These are phyloP conservation scores for Paelopatides confundens DNA, from an alignment of 53 echinoderm and acorn worm species.

Conservation along the genomic window DNA sequence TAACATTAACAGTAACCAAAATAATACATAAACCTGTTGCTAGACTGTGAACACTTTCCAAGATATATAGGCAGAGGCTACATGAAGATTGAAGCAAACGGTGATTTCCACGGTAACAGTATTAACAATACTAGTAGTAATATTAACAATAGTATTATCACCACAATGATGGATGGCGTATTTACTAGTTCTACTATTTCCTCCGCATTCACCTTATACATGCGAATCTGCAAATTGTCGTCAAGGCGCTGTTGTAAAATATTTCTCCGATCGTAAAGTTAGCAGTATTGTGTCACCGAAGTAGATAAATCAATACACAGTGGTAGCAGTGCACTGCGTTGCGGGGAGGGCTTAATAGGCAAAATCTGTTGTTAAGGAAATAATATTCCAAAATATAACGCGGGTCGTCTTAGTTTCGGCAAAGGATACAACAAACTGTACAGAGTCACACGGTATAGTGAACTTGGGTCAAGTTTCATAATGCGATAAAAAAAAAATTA, in stretches of 20 bases:
- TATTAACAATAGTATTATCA: too few relatives aligned
- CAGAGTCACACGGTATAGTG: neutral
- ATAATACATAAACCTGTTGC: too few relatives aligned
- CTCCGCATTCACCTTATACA: neutral
- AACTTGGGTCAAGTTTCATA: neutral
- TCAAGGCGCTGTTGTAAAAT: neutral
- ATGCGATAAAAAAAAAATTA: neutral
- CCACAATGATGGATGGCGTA: too few relatives aligned
- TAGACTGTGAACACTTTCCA: too few relatives aligned
- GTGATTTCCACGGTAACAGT: too few relatives aligned
- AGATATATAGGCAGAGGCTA: too few relatives aligned
- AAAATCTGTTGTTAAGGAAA: neutral
- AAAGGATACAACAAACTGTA: neutral
- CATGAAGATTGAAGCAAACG: too few relatives aligned
- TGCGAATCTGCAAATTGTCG: neutral
- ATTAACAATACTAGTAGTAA: too few relatives aligned
- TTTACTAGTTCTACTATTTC: too few relatives aligned
- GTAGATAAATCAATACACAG: neutral
- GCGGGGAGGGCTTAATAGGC: neutral
- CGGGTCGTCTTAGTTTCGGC: neutral
- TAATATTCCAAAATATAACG: neutral
- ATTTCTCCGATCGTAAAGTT: neutral
- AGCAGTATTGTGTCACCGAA: neutral
- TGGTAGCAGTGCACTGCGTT: neutral
- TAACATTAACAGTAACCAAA: too few relatives aligned